Conservation (phyloP, 2,797 vertebrate species). For the Halcyon badia region DNA sequence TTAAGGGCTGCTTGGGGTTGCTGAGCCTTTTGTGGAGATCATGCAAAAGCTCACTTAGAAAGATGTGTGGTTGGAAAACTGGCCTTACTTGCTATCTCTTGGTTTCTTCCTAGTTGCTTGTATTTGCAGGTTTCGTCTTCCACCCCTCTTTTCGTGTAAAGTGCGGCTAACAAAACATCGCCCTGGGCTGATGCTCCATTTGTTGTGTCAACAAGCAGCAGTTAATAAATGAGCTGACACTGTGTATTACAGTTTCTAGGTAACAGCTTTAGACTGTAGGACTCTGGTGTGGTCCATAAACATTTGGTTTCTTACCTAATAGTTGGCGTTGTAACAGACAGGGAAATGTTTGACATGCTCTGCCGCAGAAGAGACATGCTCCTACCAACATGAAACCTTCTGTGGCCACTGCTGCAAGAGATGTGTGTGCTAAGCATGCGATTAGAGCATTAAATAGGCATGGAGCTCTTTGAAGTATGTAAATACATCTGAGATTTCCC, state of each 20-base stretch:
- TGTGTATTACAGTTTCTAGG: not conserved
- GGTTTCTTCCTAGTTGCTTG: not conserved
- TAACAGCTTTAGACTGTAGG: not conserved
- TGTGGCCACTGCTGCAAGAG: not conserved
- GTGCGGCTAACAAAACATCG: fast-evolving
- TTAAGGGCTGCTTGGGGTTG: not conserved
- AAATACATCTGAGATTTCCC: not conserved
- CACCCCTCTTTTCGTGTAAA: not conserved
- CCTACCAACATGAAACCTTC: not conserved
- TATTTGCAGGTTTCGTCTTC: not conserved
- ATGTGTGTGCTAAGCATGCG: not conserved
- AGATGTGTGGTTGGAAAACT: not conserved
- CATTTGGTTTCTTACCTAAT: not conserved
- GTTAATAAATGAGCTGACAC: not conserved
- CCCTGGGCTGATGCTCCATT: not conserved
- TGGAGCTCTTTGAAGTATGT: not conserved
- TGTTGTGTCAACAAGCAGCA: not conserved
- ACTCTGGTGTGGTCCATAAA: not conserved
- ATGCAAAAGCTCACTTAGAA: not conserved
- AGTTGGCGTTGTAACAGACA: not conserved
- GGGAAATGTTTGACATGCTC: not conserved
- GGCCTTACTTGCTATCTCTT: not conserved
- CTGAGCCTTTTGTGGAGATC: not conserved
- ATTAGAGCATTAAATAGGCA: not conserved
- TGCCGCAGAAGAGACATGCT: not conserved